Percentiles rank a stretch among this genome's conserved stretches.
Conservation (phyloP, 2,797 vertebrate species). For the Thunnus albacares region DNA sequence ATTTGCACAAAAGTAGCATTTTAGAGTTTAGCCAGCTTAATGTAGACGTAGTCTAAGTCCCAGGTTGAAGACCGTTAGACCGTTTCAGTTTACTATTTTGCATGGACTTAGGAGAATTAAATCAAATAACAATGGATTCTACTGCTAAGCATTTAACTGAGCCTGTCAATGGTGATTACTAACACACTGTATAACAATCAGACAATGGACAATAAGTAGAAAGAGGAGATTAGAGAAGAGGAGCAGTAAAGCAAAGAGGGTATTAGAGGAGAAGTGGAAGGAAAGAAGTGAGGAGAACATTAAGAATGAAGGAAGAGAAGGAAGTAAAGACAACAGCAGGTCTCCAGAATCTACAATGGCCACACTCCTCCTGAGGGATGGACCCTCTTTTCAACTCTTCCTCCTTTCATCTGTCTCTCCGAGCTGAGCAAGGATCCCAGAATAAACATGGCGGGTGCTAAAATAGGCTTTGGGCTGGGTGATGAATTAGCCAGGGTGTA, state of each 20-base stretch:
- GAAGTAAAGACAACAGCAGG: slow-evolving; percentile 19
- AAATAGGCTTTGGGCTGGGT: slow-evolving; percentile 66
- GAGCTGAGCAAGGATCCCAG: slow-evolving; percentile 63
- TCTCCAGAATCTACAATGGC: slow-evolving; percentile 25
- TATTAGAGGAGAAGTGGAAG: not conserved
- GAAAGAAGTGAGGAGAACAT: not conserved
- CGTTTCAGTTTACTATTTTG: slow-evolving; percentile 2
- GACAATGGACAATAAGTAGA: slow-evolving; percentile 2
- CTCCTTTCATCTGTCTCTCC: slow-evolving; percentile 59
- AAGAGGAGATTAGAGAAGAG: slow-evolving; percentile 4
- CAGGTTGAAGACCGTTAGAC: not conserved
- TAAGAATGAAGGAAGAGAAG: slow-evolving; percentile 13
- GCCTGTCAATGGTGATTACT: slow-evolving; percentile 14
- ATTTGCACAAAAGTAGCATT: no score
- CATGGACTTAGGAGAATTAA: slow-evolving; percentile 26
- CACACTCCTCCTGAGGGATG: slow-evolving; percentile 46
- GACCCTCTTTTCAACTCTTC: slow-evolving; percentile 42
- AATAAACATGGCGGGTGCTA: slow-evolving; percentile 70
- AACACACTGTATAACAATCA: slow-evolving; percentile 25
- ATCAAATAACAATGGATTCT: slow-evolving; percentile 35
- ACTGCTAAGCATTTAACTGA: slow-evolving; percentile 29
- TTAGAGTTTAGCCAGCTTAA: no score
- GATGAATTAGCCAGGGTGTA: slow-evolving; percentile 71
- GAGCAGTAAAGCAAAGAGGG: not conserved
- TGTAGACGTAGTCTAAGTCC: no score